Evolutionary conservation across 1,140 invertebrate species (phyloP), one percentile per base, ranked within the genome.

Genomic region (Tribolium madens): DNA sequence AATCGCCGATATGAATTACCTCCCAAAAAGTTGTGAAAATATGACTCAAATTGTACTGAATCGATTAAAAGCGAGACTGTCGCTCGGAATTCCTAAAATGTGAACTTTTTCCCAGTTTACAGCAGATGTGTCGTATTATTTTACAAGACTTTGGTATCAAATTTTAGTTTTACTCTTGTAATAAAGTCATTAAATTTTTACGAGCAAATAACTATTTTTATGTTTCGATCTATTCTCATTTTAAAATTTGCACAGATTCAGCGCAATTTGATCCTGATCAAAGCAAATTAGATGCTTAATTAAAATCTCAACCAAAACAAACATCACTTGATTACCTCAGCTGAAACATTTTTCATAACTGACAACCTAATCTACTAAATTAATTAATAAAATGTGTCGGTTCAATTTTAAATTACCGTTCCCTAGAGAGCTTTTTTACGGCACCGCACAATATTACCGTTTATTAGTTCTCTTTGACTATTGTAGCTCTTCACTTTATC

Each of bases 71-170:
- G 6, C 50, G 50, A 52, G 50, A 15, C 50, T 52, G 6, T 2
- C 6, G 6, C 26, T 17, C 50, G 15, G 13, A 14, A 52, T 15
- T 52, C 17, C 10, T 14, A 13, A 17, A 52, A 52, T 52, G 14
- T n/a, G n/a, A n/a, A n/a, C n/a, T n/a, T n/a, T 64, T 64, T 64
- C n/a, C 26, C 57, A 64, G 57, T 64, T 64, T 64, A 64, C 26
- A 33, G 21, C 52, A 17, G 52, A 18, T 15, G 17, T 57, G 57
- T 64, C 57, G 13, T 64, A 33, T 64, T 64, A 64, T 64, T 64
- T 64, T 64, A 64, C 57, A 64, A 64, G 57, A 64, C 52, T 31
- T 64, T 33, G 52, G 17, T 17, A 12, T 64, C 12, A 26, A 33
- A 13, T 64, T 31, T 64, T 64, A 64, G 21, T 33, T 64, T 64